Percentiles rank a stretch among this genome's conserved stretches.
These are phyloP conservation scores for Laterallus jamaicensis DNA, from an alignment of 2,113 vertebrate genomes.

Conservation along the genomic window DNA sequence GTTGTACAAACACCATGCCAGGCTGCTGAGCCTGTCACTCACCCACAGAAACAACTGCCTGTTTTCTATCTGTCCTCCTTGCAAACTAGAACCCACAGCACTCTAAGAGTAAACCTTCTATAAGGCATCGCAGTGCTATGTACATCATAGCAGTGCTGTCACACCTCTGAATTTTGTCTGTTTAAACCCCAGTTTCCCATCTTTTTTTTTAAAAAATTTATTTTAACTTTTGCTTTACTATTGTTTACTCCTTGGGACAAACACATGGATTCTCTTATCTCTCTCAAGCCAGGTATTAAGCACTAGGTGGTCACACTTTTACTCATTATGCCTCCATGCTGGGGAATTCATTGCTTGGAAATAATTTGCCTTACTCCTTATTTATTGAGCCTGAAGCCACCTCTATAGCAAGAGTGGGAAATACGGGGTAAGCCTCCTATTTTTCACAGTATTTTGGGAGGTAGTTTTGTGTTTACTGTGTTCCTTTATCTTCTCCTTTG, in stretches of 20 bases:
- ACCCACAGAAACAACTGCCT: not conserved
- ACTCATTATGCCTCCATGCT: conserved; percentile 23
- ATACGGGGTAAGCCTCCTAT: conserved; percentile 19
- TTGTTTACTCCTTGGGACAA: not conserved
- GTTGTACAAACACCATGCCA: not conserved
- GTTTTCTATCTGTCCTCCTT: not conserved
- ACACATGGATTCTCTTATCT: not conserved
- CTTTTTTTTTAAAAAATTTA: not conserved
- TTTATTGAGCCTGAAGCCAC: conserved; percentile 37
- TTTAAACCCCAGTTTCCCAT: not conserved
- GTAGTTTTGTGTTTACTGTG: conserved; percentile 33
- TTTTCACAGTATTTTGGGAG: conserved; percentile 23
- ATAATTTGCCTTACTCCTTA: conserved; percentile 13
- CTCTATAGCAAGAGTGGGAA: conserved; percentile 2
- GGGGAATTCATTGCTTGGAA: conserved; percentile 41
- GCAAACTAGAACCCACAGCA: not conserved
- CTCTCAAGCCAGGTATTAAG: conserved; percentile 13
- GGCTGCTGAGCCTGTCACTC: not conserved
- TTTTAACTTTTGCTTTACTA: not conserved
- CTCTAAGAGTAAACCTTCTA: not conserved
- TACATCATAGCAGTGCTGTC: not conserved
- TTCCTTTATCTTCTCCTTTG: conserved; percentile 35
- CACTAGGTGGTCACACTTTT: conserved; percentile 1
- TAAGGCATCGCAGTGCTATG: not conserved
- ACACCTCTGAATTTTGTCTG: not conserved